Conservation (phyloP, 2,113 vertebrate species). For the Macquaria ambigua region DNA sequence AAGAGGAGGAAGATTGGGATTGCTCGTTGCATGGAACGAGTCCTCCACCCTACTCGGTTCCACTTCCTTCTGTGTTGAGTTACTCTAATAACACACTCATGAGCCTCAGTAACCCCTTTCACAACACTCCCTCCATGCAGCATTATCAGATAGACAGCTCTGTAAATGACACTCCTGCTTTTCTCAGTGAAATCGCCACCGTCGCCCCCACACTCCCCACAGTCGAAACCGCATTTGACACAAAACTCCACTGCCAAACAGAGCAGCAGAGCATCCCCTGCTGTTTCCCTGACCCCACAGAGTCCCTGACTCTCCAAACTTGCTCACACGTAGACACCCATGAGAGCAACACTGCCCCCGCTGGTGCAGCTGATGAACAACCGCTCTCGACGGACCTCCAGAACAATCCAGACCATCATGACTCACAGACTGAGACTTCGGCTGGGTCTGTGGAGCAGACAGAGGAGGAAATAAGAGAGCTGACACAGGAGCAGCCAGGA, state of each 20-base stretch:
- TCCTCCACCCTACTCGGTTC: slow-evolving; percentile 80
- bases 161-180: slow-evolving; percentile 26
- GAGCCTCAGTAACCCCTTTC: slow-evolving; percentile 87
- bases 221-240: slow-evolving; percentile 65
- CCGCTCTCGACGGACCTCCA: slow-evolving; percentile 87
- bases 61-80: slow-evolving; percentile 91
- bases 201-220: slow-evolving; percentile 58
- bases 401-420: slow-evolving; percentile 85
- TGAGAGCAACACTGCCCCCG: slow-evolving; percentile 83
- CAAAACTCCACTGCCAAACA: slow-evolving; percentile 66
- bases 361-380: slow-evolving; percentile 83
- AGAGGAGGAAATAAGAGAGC: not conserved
- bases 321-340: slow-evolving; percentile 83
- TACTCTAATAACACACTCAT: slow-evolving; percentile 89
- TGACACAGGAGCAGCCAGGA: not conserved
- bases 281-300: slow-evolving; percentile 85
- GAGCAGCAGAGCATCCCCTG: slow-evolving; percentile 78
- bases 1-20: slow-evolving; percentile 89
- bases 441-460: slow-evolving; percentile 20
- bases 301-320: slow-evolving; percentile 80
- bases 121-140: slow-evolving; percentile 85
- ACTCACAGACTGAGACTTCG: slow-evolving; percentile 78
- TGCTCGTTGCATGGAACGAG: slow-evolving; percentile 85
- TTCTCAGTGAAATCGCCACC: slow-evolving; percentile 30
- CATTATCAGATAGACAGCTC: slow-evolving; percentile 89